Base-by-base conservation (phyloP, 2,888 invertebrate genomes). In the Parochlus steinenii region DNA sequence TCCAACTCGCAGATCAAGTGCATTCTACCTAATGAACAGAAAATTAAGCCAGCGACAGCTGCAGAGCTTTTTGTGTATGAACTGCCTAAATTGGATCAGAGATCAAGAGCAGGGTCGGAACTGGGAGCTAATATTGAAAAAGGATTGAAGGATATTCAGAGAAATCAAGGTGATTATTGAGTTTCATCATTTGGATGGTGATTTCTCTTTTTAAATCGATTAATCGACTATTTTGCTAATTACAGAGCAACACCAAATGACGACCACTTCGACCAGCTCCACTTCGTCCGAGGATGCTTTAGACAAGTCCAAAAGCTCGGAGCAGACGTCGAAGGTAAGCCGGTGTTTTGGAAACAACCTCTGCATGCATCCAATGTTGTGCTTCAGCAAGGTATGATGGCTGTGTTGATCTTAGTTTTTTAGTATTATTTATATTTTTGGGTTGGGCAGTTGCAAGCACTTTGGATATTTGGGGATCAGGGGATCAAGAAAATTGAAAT, bases 331-430 rank as follows among this genome's bases (percentile, higher is more conserved):
- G 59, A 69, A 71, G 72, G 70, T 71, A 71, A 69, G 71, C 63
- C 57, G 63, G 58, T 64, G 67, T 64, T 64, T 67, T 63, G 65
- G 67, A 62, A 69, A 74, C 69, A 73, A 74, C 65, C 73, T 77
- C 69, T 79, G 78, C 78, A 78, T 78, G 78, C 77, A 77, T 64
- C 67, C 61, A 61, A 70, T 74, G 71, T 74, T 78, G 68, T 75
- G 78, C 68, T 79, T 78, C 76, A 77, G 78, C 70, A 77, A 79
- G 78, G 78, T 79, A 74, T 63, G 67, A 65, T 64, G 63, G n/a
- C n/a, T n/a, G n/a, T n/a, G n/a, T n/a, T n/a, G n/a, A n/a, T n/a
- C n/a, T n/a, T n/a, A n/a, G n/a, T n/a, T n/a, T n/a, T n/a, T n/a
- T n/a, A n/a, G n/a, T n/a, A n/a, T n/a, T n/a, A n/a, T n/a, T n/a